Evolutionary conservation across 2,797 vertebrate genomes (phyloP).

Genomic region (Enteromius viviparus): DNA sequence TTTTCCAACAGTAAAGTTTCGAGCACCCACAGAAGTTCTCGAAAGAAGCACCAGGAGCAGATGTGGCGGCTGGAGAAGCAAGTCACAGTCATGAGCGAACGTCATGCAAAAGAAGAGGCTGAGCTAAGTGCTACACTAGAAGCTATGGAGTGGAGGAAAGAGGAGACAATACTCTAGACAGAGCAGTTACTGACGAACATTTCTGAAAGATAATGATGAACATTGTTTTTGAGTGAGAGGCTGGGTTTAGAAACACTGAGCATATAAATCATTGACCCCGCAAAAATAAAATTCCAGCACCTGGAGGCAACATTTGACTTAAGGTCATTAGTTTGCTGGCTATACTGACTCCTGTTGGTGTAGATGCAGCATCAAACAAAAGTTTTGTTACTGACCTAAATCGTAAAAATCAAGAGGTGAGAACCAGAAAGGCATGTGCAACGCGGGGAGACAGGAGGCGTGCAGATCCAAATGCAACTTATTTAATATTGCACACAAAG

Average conservation of each 20-base stretch:
- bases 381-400: background rate
- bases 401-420: too few relatives aligned
- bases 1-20: slow-evolving; percentile 78
- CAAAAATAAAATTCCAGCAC: background rate
- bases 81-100: slow-evolving; percentile 75
- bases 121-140: slow-evolving; percentile 67
- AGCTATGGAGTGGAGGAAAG: slow-evolving; percentile 71
- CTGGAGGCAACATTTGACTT: background rate
- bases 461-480: too few relatives aligned
- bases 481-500: too few relatives aligned
- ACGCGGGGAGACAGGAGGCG: too few relatives aligned
- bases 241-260: background rate
- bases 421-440: too few relatives aligned
- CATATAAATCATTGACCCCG: background rate
- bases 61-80: slow-evolving; percentile 82
- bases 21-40: slow-evolving; percentile 80
- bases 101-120: slow-evolving; percentile 73
- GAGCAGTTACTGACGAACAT: background rate
- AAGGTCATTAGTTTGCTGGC: background rate
- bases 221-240: background rate
- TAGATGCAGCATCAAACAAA: background rate
- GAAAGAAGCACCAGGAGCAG: slow-evolving; percentile 86
- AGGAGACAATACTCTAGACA: slow-evolving; percentile 79
- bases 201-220: background rate
- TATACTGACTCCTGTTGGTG: background rate